Base-by-base conservation (phyloP, 1,140 invertebrate species). In the Maniola jurtina region DNA sequence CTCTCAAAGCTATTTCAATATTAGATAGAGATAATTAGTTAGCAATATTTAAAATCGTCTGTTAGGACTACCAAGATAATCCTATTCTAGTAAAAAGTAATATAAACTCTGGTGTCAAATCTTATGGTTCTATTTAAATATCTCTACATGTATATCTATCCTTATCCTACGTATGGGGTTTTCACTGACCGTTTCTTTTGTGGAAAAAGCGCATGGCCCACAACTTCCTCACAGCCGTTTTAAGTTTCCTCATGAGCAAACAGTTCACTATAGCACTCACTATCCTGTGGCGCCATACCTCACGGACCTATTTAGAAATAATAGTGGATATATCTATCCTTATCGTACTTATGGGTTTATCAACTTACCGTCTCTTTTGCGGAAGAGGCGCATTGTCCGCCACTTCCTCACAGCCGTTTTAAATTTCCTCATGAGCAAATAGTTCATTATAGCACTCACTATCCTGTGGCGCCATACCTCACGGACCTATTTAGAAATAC, bases 191-290 rank as follows among this genome's bases (percentile, higher is more conserved):
- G 61, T 88, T 83, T 59, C 77, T 68, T 56, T 87, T 87, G 15
- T 84, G 80, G 79, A 89, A 89, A 66, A 89, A 77, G 77, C 87
- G 86, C 87, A 89, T 88, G 60, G 75, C 86, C 75, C 86, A 83
- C 87, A 86, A 89, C 85, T 81, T 89, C 78, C 79, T 86, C 5
- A 88, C 87, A 36, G 84, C 84, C 10, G 68, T 71, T 62, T 87
- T 89, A 83, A 89, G 79, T 83, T 81, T 87, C 86, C 87, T 88
- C 86, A 89, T 89, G 68, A 86, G 84, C 68, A 80, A 73, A 71
- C 85, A 89, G 59, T 86, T 81, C 13, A 80, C 59, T 14, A 88
- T 63, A 35, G 76, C 83, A 57, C 57, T 76, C 52, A 77, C 66
- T 52, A 86, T 71, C 64, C 79, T 79, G 57, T 74, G 76, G n/a